Conservation (phyloP, 2,113 vertebrate genomes). For the Ptyas mucosa region DNA sequence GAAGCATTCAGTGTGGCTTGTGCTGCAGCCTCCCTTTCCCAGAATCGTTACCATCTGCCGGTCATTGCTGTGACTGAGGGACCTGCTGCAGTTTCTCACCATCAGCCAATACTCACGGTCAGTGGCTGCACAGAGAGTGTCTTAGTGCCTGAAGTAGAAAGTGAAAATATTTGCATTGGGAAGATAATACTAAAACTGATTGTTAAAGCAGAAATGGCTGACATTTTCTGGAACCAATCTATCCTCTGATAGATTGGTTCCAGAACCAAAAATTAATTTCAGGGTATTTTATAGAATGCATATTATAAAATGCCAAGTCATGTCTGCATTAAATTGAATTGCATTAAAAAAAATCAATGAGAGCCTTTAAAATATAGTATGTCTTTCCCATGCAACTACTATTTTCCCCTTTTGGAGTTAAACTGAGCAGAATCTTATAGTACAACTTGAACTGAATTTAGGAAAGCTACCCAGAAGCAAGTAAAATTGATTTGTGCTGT, state of each 20-base stretch:
- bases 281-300: neutral
- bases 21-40: conserved; percentile 81
- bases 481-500: neutral
- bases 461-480: neutral
- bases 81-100: conserved; percentile 84
- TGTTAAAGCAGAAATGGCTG: neutral
- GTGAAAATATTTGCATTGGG: neutral
- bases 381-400: neutral
- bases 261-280: neutral
- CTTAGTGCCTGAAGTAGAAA: neutral
- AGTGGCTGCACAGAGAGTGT: neutral
- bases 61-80: conserved; percentile 81
- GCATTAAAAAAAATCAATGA: neutral
- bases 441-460: neutral
- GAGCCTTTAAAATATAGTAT: neutral
- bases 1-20: conserved; percentile 91
- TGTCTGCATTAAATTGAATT: neutral
- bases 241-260: neutral
- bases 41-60: conserved; percentile 89
- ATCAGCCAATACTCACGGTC: conserved; percentile 86
- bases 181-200: neutral
- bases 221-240: neutral
- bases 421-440: neutral
- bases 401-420: neutral
- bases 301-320: neutral